phyloP scores from a whole-genome alignment of 2,888 invertebrate genomes.

The Tachina lurida region DNA sequence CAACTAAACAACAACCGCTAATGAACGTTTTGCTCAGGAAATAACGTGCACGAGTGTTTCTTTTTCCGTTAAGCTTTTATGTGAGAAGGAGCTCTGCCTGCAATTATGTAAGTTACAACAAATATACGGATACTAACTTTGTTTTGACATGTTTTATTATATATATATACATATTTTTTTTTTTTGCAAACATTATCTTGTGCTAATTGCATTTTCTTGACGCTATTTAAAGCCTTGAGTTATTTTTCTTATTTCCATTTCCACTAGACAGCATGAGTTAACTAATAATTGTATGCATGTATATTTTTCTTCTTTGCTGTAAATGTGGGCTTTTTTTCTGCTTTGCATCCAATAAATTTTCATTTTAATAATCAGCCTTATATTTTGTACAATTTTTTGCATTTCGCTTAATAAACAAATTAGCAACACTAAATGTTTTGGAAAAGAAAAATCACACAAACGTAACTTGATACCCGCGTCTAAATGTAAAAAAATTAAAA shows the following conservation, averaged over 20 bases:
- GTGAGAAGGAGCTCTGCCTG: not conserved
- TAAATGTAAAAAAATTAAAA: constrained; percentile 62
- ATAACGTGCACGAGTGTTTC: constrained; percentile 69
- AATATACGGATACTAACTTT: constrained; percentile 3
- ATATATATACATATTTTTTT: not conserved
- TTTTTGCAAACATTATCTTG: constrained; percentile 52
- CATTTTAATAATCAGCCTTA: constrained; percentile 57
- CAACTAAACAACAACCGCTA: constrained; percentile 67
- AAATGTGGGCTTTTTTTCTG: constrained; percentile 31
- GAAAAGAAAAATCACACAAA: constrained; percentile 14
- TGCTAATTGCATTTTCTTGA: constrained; percentile 68
- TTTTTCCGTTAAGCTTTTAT: constrained; percentile 49
- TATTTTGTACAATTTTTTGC: constrained; percentile 53
- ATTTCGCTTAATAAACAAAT: constrained; percentile 67
- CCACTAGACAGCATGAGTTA: constrained; percentile 13
- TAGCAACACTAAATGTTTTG: constrained; percentile 55
- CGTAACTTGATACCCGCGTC: constrained; percentile 45
- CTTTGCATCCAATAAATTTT: constrained; percentile 66
- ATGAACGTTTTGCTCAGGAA: constrained; percentile 65
- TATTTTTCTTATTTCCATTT: constrained; percentile 19
- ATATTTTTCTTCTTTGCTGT: constrained; percentile 5
- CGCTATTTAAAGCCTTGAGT: constrained; percentile 65
- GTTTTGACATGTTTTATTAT: not conserved
- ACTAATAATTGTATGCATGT: not conserved
- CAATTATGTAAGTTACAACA: not conserved